Evolutionary conservation across 2,888 invertebrate species (phyloP), one percentile per base, ranked within the genome.

Genomic region (Zonitis immaculata): DNA sequence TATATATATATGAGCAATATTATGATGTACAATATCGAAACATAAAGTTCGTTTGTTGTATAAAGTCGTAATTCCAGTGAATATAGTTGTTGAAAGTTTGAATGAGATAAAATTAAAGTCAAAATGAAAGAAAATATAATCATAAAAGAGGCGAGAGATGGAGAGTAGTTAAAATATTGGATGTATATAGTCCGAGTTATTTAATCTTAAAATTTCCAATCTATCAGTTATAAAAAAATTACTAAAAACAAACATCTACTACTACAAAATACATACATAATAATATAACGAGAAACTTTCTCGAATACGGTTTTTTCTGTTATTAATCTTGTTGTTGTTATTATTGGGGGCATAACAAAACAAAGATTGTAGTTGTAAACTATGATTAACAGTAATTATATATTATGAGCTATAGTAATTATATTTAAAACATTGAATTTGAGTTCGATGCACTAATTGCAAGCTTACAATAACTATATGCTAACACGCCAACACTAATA

Each of bases 51-150:
- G 52, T 54, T 57, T 51, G 49, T 51, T 57, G 49, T 51, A 49
- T 54, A 56, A 60, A 57, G 57, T 54, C 62, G 51, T 61, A 61
- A n/a, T 20, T 22, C 56, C 56, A 57, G 51, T 20, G 2, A 47
- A 54, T 55, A 55, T 47, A 58, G 61, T 54, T 59, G 56, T 62
- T 64, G 53, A 60, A 64, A 64, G 57, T 63, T 63, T 63, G 56
- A 64, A 62, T 55, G 60, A 63, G 59, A 55, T 53, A 56, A 60
- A 60, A 62, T 64, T 64, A 63, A 61, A 20, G 39, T 9, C 6
- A 32, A 32, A 30, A 12, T 11, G 9, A 27, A 30, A 32, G 9
- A 6, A 35, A 16, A 35, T 14, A 20, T 18, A 20, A 20, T n/a
- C 56, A 52, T 58, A 58, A 58, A 20, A 39, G 20, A n/a, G n/a